phyloP scores from a whole-genome alignment of 2,888 invertebrate species.

The Smittia aterrima region DNA sequence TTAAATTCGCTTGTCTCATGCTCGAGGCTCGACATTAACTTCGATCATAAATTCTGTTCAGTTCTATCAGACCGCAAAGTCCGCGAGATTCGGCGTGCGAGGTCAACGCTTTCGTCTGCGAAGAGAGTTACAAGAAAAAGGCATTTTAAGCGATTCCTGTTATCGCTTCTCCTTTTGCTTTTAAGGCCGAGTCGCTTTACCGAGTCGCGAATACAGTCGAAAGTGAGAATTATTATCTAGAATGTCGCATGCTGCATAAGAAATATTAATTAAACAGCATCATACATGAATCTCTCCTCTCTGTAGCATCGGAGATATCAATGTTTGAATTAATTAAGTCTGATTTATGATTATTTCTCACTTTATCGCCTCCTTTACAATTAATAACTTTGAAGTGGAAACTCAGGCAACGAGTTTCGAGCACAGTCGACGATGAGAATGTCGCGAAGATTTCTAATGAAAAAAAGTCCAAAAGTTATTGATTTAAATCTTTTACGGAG shows the following conservation, averaged over 20 bases:
- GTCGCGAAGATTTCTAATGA: too few relatives aligned
- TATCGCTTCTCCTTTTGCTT: constrained; percentile 2
- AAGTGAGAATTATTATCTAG: constrained; percentile 21
- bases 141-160: constrained; percentile 14
- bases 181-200: too few relatives aligned
- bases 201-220: background rate
- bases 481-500: too few relatives aligned
- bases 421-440: too few relatives aligned
- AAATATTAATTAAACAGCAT: constrained; percentile 10
- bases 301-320: background rate
- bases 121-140: constrained; percentile 22
- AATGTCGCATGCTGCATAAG: constrained; percentile 3
- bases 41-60: background rate
- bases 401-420: too few relatives aligned
- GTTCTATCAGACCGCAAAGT: background rate
- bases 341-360: constrained; percentile 28
- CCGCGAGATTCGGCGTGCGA: background rate
- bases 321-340: constrained; percentile 6
- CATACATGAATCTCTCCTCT: background rate
- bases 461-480: too few relatives aligned
- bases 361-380: background rate
- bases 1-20: constrained; percentile 1
- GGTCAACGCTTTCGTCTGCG: constrained; percentile 10
- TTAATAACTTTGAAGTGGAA: background rate
- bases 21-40: background rate